Percentiles rank a stretch among this genome's conserved stretches.
These are phyloP conservation scores for Lota lota DNA, from an alignment of 2,113 vertebrate species.

Conservation along the genomic window DNA sequence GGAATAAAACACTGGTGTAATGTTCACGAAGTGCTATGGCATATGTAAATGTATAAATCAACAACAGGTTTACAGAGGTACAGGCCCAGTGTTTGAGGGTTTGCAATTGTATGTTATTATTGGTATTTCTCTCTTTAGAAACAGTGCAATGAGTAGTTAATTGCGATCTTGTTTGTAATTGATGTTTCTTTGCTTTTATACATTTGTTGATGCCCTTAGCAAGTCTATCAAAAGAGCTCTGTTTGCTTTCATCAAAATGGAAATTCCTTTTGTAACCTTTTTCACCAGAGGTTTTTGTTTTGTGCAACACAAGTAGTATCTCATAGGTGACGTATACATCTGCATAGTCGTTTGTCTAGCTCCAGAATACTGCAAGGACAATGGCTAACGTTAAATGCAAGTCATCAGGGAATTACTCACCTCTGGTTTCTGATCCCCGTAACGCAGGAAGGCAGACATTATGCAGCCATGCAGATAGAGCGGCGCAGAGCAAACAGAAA, in stretches of 20 bases:
- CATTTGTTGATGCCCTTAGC: slow-evolving; percentile 11
- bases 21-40: no score
- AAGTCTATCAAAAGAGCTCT: not conserved
- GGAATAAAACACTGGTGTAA: no score
- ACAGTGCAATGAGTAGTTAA: not conserved
- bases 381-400: not conserved
- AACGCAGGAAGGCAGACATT: slow-evolving; percentile 32
- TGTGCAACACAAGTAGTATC: not conserved
- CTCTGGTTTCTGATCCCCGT: slow-evolving; percentile 67
- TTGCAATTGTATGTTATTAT: no score
- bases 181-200: slow-evolving; percentile 11
- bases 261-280: no score
- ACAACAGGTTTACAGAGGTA: no score
- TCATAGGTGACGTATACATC: not conserved
- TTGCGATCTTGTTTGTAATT: slow-evolving; percentile 5
- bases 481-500: not conserved
- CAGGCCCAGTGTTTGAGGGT: no score
- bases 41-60: no score
- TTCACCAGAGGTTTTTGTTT: not conserved
- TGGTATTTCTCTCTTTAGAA: no score
- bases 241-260: no score
- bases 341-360: no score
- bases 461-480: not conserved
- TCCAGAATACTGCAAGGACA: no score
- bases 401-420: slow-evolving; percentile 46